These are phyloP conservation scores for Apocrypta bakeri DNA, from an alignment of 1,140 invertebrate species.

Conservation along the genomic window DNA sequence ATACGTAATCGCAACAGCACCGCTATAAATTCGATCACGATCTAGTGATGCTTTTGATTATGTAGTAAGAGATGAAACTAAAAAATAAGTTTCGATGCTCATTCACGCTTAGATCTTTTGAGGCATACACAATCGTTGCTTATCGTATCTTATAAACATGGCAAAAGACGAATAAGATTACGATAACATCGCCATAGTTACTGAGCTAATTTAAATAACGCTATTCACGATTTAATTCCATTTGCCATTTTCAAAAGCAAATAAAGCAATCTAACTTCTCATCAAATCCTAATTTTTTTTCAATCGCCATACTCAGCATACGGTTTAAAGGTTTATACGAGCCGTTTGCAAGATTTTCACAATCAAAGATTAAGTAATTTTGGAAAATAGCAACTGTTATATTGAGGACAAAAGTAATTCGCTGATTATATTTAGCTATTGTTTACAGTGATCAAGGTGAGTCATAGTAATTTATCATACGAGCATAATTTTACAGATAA, in stretches of 20 bases:
- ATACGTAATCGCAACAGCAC: slow-evolving; percentile 56
- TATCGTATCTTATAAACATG: slow-evolving; percentile 39
- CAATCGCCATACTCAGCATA: slow-evolving; percentile 35
- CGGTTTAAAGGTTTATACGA: slow-evolving; percentile 32
- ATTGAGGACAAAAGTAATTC: slow-evolving; percentile 16
- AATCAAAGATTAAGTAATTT: slow-evolving; percentile 24
- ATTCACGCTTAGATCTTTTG: slow-evolving; percentile 18
- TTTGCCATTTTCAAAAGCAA: slow-evolving; percentile 6
- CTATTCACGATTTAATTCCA: slow-evolving; percentile 9
- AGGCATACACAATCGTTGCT: slow-evolving; percentile 41
- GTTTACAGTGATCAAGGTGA: slow-evolving; percentile 31
- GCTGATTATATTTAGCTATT: slow-evolving; percentile 32
- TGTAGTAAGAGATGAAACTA: slow-evolving; percentile 7
- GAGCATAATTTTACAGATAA: slow-evolving; percentile 42
- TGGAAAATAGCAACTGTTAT: background rate
- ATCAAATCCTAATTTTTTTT: slow-evolving; percentile 8
- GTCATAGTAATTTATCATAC: slow-evolving; percentile 13
- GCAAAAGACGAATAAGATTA: slow-evolving; percentile 36
- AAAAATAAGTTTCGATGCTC: background rate
- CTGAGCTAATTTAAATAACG: slow-evolving; percentile 14
- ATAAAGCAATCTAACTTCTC: slow-evolving; percentile 9
- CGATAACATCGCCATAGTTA: slow-evolving; percentile 5
- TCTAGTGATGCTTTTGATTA: slow-evolving; percentile 5
- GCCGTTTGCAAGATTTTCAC: slow-evolving; percentile 20
- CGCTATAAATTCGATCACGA: slow-evolving; percentile 35